phyloP scores from a whole-genome alignment of 2,113 vertebrate genomes.

The Reinhardtius hippoglossoides region DNA sequence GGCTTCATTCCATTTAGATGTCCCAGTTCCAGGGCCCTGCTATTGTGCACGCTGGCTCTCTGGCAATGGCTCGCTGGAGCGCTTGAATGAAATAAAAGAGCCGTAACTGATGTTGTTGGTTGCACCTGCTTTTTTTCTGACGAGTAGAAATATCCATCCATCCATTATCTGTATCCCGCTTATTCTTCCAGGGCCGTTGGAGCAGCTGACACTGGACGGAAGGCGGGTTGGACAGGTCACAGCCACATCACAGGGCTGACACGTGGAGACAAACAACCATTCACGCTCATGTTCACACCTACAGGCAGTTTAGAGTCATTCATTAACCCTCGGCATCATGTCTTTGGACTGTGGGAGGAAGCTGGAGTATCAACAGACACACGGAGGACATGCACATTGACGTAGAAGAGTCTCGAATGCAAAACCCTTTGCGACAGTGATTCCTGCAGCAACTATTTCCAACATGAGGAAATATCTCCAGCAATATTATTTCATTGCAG shows the following conservation, averaged over 20 bases:
- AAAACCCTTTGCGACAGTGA: too few relatives aligned
- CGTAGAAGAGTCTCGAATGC: too few relatives aligned
- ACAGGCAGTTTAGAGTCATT: too few relatives aligned
- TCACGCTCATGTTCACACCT: too few relatives aligned
- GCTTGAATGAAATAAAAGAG: conserved; percentile 14
- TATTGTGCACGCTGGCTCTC: conserved; percentile 19
- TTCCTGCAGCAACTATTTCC: too few relatives aligned
- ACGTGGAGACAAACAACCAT: too few relatives aligned
- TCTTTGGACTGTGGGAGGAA: too few relatives aligned
- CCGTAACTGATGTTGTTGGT: neutral
- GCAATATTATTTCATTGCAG: neutral
- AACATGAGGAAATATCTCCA: neutral
- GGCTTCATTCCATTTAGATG: conserved; percentile 34
- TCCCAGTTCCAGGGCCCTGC: conserved; percentile 14
- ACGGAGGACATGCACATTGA: too few relatives aligned
- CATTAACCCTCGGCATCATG: too few relatives aligned
- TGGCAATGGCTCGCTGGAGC: neutral
- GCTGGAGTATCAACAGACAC: too few relatives aligned
- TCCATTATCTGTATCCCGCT: neutral
- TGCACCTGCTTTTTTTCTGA: conserved; percentile 22
- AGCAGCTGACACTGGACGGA: neutral
- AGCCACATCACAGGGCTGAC: too few relatives aligned
- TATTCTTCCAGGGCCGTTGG: neutral
- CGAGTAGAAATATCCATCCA: neutral
- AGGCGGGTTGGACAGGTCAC: too few relatives aligned